phyloP scores from a whole-genome alignment of 2,797 vertebrate genomes.

The Syngnathus rostellatus region DNA sequence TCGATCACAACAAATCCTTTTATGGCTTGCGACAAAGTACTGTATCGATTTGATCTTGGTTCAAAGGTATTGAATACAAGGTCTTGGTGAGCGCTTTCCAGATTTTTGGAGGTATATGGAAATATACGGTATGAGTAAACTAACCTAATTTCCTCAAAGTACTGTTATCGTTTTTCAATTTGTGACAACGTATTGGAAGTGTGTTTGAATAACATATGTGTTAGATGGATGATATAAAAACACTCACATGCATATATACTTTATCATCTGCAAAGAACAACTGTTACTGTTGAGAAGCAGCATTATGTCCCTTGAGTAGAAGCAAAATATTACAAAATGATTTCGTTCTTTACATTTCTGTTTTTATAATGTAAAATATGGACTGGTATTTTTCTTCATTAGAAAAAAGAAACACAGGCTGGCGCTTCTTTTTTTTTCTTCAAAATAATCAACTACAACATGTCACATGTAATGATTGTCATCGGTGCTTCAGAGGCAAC shows the following conservation, averaged over 20 bases:
- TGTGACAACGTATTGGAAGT: no score
- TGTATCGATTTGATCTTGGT: no score
- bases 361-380: neutral
- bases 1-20: no score
- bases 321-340: no score
- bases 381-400: neutral
- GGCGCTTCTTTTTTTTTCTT: neutral
- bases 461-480: neutral
- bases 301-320: neutral
- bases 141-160: neutral
- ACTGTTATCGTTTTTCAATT: neutral
- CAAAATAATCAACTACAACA: neutral
- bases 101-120: no score
- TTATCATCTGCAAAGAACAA: neutral
- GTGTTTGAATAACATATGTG: no score
- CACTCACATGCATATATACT: neutral
- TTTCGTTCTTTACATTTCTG: no score
- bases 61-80: no score
- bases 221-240: neutral
- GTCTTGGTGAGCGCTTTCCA: no score
- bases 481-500: neutral
- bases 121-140: no score
- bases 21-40: no score
- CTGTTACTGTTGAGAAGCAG: neutral
- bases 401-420: neutral